phyloP scores from a whole-genome alignment of 92 coral and sea anemone genomes.

The Galaxea fascicularis region DNA sequence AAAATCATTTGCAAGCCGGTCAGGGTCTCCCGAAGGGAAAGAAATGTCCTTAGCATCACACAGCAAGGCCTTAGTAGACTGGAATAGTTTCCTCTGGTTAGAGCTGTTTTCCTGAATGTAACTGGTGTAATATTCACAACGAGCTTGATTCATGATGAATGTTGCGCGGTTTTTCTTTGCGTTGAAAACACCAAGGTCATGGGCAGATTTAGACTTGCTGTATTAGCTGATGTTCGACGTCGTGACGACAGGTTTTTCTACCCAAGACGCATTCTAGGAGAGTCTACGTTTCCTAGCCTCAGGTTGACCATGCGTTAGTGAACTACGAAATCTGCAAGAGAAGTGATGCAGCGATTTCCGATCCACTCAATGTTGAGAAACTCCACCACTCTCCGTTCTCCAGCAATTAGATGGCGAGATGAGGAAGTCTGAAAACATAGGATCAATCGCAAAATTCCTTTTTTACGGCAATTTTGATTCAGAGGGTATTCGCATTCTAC shows the following conservation, averaged over 20 bases:
- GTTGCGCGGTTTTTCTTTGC: conserved; percentile 12
- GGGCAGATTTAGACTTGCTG: neutral
- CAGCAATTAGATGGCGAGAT: conserved; percentile 2
- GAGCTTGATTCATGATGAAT: no score
- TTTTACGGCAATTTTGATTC: conserved; percentile 34
- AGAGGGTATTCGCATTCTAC: conserved; percentile 35
- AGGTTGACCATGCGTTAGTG: neutral
- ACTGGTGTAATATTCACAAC: conserved; percentile 43
- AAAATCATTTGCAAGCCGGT: no score
- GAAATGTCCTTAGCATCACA: no score
- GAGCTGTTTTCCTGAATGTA: conserved; percentile 20
- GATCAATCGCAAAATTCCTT: neutral
- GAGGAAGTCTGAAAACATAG: neutral
- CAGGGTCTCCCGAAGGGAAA: no score
- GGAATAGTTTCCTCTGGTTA: no score
- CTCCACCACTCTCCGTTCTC: conserved; percentile 34
- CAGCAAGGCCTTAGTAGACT: no score
- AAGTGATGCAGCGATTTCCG: no score
- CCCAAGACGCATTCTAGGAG: conserved; percentile 16
- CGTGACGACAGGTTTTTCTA: conserved; percentile 16
- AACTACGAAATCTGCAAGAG: no score
- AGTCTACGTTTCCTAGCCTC: conserved; percentile 24
- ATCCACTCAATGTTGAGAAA: no score
- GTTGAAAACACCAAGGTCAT: conserved; percentile 28
- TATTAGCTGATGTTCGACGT: neutral